These are phyloP conservation scores for Eupithecia subumbrata DNA, from an alignment of 2,888 invertebrate genomes.

Conservation along the genomic window DNA sequence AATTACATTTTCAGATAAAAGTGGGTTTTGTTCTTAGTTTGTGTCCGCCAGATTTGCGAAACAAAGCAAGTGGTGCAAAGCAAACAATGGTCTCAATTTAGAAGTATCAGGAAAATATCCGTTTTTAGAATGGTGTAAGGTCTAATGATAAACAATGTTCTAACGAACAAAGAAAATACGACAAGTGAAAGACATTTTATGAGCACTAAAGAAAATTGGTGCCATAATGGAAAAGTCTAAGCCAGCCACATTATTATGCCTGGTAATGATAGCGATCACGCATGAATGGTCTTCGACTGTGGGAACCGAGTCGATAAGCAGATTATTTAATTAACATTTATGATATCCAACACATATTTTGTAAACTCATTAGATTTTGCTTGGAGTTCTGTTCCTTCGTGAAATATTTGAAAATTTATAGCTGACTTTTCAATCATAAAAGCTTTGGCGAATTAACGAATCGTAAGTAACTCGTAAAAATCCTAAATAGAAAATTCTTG, in stretches of 20 bases:
- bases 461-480: conserved; percentile 54
- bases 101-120: neutral
- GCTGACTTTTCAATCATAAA: conserved; percentile 16
- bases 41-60: neutral
- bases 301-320: conserved; percentile 27
- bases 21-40: neutral
- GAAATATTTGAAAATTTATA: neutral
- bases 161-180: conserved; percentile 27
- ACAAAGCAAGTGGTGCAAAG: neutral
- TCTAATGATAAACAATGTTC: conserved; percentile 25
- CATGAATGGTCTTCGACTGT: conserved; percentile 39
- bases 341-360: neutral
- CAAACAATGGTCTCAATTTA: neutral
- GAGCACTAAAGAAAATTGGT: conserved; percentile 14
- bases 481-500: conserved; percentile 71
- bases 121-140: neutral
- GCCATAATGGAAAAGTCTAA: conserved; percentile 16
- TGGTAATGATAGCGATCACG: conserved; percentile 39
- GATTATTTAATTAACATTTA: neutral
- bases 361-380: neutral
- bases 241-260: conserved; percentile 29
- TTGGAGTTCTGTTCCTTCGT: neutral
- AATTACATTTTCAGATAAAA: neutral
- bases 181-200: conserved; percentile 26
- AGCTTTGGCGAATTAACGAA: conserved; percentile 52